Evolutionary conservation across 2,797 vertebrate genomes (phyloP).

Genomic region (Tamandua tetradactyla): DNA sequence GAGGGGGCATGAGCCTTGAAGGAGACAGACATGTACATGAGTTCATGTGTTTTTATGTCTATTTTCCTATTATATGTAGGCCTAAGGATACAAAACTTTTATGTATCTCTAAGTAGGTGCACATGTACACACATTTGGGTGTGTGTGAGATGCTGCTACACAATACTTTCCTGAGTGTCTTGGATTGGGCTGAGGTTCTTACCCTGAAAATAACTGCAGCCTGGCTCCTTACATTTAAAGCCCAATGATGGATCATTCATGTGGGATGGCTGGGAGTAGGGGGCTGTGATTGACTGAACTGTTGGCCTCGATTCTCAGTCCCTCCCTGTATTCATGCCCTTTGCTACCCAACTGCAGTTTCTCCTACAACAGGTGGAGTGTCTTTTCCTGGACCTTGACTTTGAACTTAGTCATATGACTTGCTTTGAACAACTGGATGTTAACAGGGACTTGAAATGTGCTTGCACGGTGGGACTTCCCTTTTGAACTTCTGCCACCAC

Average conservation of each 20-base stretch:
- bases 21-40: background rate
- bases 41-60: too few species aligned
- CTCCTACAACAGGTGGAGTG: background rate
- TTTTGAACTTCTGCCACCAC: background rate
- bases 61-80: too few species aligned
- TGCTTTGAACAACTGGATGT: constrained; percentile 29
- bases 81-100: too few species aligned
- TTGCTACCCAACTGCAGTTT: background rate
- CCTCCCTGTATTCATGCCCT: background rate
- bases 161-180: background rate
- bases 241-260: background rate
- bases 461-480: background rate
- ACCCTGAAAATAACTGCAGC: background rate
- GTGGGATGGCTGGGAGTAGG: background rate
- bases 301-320: background rate
- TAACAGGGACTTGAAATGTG: background rate
- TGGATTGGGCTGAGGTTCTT: background rate
- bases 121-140: background rate
- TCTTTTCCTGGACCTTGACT: background rate
- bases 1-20: background rate
- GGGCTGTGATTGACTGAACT: background rate
- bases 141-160: background rate
- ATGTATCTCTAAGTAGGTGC: background rate
- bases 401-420: background rate
- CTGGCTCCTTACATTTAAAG: background rate